Conservation (phyloP, 2,113 vertebrate genomes). For the Boulengeromyrus knoepffleri region DNA sequence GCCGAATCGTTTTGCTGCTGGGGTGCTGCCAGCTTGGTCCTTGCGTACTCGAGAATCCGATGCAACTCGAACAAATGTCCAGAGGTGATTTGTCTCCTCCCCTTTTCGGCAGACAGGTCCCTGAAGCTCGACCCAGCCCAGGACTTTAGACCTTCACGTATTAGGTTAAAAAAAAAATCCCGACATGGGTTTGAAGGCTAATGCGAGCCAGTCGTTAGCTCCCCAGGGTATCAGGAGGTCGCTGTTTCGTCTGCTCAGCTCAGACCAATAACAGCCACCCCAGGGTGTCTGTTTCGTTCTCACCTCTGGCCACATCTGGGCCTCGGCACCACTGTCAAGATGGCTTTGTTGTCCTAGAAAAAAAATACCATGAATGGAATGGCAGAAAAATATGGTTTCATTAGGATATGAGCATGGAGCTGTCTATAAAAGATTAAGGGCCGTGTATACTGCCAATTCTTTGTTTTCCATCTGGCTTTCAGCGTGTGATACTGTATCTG, state of each 20-base stretch:
- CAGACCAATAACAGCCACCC: conserved; percentile 37
- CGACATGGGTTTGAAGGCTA: conserved; percentile 38
- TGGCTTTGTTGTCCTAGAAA: conserved; percentile 7
- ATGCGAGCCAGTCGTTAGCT: conserved; percentile 47
- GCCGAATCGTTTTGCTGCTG: not conserved
- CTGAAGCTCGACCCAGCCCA: conserved; percentile 26
- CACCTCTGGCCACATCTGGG: conserved; percentile 28
- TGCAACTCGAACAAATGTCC: not conserved
- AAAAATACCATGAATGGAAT: conserved; percentile 16
- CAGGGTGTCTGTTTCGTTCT: conserved; percentile 22
- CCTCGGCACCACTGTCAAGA: conserved; percentile 8
- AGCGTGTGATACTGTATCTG: conserved; percentile 17
- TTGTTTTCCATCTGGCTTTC: conserved; percentile 21
- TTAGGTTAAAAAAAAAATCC: conserved; percentile 46
- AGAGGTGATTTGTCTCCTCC: not conserved
- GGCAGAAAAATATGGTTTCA: conserved; percentile 20
- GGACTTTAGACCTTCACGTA: conserved; percentile 30
- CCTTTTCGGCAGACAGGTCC: not conserved
- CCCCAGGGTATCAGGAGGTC: not conserved
- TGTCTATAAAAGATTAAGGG: conserved; percentile 18
- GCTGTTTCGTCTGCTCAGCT: conserved; percentile 25
- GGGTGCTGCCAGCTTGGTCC: not conserved
- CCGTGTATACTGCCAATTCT: conserved; percentile 3
- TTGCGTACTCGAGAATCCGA: not conserved
- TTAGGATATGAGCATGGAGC: conserved; percentile 15